Conservation (phyloP, 2,113 vertebrate genomes). For the Puffinus mauretanicus region DNA sequence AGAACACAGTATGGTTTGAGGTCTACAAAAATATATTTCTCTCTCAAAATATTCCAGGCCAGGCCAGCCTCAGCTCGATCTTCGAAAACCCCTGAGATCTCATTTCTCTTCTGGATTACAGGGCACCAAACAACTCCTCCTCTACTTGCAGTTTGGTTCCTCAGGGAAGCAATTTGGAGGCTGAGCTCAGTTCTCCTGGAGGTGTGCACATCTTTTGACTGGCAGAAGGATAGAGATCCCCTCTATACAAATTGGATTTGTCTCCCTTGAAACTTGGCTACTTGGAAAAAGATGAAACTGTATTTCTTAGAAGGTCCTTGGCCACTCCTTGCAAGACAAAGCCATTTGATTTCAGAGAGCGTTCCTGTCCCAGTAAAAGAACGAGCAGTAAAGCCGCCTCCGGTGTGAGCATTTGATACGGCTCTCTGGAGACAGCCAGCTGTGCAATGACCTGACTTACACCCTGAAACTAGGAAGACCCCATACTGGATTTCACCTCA, state of each 20-base stretch:
- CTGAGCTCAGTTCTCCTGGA: background rate
- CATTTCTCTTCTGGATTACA: background rate
- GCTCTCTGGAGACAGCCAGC: background rate
- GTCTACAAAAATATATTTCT: background rate
- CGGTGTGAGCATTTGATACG: background rate
- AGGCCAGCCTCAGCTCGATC: background rate
- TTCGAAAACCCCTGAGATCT: background rate
- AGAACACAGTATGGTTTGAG: background rate
- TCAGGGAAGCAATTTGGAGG: background rate
- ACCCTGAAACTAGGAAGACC: background rate
- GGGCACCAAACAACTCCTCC: background rate
- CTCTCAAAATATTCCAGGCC: background rate
- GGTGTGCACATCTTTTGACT: background rate
- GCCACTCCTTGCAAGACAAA: background rate
- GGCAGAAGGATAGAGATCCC: background rate
- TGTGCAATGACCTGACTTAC: background rate
- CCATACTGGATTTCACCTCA: background rate
- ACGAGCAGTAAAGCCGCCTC: background rate
- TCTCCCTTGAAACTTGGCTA: background rate
- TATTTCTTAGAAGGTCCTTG: background rate
- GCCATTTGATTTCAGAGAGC: background rate
- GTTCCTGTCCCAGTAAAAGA: background rate
- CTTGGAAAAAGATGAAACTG: background rate
- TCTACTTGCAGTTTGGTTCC: background rate
- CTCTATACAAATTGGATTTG: background rate